Percentiles rank a stretch among this genome's conserved stretches.
These are phyloP conservation scores for Alentia gelatinosa DNA, from an alignment of 2,888 invertebrate species.

Conservation along the genomic window DNA sequence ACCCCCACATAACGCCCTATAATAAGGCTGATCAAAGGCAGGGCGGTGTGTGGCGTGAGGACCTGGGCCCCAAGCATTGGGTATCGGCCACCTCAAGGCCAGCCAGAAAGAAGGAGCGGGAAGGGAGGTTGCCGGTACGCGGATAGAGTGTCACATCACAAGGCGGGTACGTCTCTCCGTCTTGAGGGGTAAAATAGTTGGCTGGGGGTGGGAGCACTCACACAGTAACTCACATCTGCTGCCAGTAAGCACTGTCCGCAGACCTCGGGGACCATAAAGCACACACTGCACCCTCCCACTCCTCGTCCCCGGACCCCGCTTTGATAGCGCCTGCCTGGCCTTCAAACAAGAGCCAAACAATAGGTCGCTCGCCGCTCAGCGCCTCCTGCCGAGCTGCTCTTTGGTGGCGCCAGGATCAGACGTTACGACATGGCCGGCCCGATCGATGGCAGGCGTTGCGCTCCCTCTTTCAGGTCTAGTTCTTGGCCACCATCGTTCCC, in stretches of 20 bases:
- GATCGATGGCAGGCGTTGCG: not conserved
- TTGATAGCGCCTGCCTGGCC: not conserved
- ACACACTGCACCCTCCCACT: not conserved
- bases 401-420: conserved; percentile 15
- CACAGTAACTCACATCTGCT: not conserved
- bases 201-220: not conserved
- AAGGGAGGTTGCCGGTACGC: not conserved
- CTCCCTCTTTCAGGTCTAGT: not conserved
- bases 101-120: not conserved
- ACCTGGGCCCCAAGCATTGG: not conserved
- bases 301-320: not conserved
- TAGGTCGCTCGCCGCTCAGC: not conserved
- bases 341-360: not conserved
- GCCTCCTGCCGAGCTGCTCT: conserved; percentile 2
- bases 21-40: not conserved
- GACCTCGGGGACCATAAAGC: conserved; percentile 12
- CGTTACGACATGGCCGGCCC: conserved; percentile 5
- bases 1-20: not conserved
- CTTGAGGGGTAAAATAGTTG: not conserved
- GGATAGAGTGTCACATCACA: conserved; percentile 17
- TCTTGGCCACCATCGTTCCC: not conserved
- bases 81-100: not conserved
- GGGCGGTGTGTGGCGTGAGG: not conserved
- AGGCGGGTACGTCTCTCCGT: no score
- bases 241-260: not conserved